These are phyloP conservation scores for Dermochelys coriacea DNA, from an alignment of 2,797 vertebrate species.

Conservation along the genomic window DNA sequence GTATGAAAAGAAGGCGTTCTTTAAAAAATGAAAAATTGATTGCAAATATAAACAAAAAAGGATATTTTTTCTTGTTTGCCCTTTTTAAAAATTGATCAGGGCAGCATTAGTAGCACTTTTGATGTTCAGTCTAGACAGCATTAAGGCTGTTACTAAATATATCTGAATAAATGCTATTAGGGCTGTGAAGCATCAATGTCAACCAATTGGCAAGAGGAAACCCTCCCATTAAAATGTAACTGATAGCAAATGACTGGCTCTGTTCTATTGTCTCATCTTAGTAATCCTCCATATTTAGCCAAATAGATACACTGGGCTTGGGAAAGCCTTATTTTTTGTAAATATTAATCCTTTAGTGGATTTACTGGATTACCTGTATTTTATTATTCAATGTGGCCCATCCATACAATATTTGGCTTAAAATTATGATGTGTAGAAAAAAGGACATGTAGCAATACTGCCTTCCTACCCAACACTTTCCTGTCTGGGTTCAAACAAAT, in stretches of 20 bases:
- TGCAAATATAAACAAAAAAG: not conserved
- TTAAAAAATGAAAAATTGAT: conserved; percentile 56
- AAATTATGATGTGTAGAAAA: conserved; percentile 26
- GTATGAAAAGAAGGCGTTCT: conserved; percentile 28
- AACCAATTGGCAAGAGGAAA: conserved; percentile 18
- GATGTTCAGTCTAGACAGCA: conserved; percentile 27
- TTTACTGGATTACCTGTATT: conserved; percentile 63
- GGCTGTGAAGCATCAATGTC: conserved; percentile 1
- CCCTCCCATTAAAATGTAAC: conserved; percentile 53
- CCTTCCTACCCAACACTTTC: conserved; percentile 5
- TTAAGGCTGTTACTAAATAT: conserved; percentile 56
- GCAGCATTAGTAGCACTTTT: conserved; percentile 32
- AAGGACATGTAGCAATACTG: not conserved
- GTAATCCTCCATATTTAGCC: conserved; percentile 34
- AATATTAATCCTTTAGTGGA: conserved; percentile 56
- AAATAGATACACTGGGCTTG: not conserved
- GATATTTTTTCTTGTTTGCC: not conserved
- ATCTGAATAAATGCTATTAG: conserved; percentile 19
- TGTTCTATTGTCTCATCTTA: conserved; percentile 49
- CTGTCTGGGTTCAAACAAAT: conserved; percentile 3
- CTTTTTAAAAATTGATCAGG: conserved; percentile 44
- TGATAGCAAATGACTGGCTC: conserved; percentile 53
- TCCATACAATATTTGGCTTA: conserved; percentile 15
- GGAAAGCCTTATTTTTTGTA: conserved; percentile 45
- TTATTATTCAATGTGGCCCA: conserved; percentile 39